These are phyloP conservation scores for Arothron firmamentum DNA, from an alignment of 2,113 vertebrate genomes.

Conservation along the genomic window DNA sequence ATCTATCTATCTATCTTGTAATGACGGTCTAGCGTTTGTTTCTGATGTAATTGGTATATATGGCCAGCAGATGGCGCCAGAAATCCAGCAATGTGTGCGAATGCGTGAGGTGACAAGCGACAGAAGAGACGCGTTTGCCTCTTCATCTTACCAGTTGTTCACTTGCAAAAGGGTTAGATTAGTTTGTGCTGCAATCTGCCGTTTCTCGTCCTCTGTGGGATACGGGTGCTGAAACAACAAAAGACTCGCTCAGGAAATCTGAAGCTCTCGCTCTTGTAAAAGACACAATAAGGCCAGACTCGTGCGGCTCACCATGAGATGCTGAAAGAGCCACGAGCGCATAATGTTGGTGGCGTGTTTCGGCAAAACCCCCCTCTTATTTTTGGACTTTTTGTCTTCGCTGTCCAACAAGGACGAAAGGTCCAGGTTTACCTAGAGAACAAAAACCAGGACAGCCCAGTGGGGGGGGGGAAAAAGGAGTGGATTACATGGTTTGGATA, in stretches of 20 bases:
- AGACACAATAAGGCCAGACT: too few species aligned
- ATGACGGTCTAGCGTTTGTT: too few species aligned
- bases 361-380: constrained; percentile 93
- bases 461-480: neutral
- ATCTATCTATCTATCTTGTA: too few species aligned
- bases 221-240: constrained; percentile 86
- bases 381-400: constrained; percentile 98
- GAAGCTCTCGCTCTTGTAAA: too few species aligned
- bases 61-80: constrained; percentile 63
- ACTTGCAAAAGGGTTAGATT: constrained; percentile 97
- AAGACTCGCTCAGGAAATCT: neutral
- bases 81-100: neutral
- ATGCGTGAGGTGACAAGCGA: too few species aligned
- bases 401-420: constrained; percentile 91
- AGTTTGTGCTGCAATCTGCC: constrained; percentile 96
- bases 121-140: neutral
- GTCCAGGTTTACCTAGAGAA: constrained; percentile 91
- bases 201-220: constrained; percentile 97
- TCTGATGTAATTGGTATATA: constrained; percentile 8
- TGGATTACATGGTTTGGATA: constrained; percentile 53
- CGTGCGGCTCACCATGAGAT: constrained; percentile 89
- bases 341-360: constrained; percentile 99
- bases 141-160: constrained; percentile 92
- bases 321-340: constrained; percentile 99
- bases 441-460: constrained; percentile 29